Evolutionary conservation across 2,797 vertebrate genomes (phyloP).

Genomic region (Pseudopleuronectes americanus): DNA sequence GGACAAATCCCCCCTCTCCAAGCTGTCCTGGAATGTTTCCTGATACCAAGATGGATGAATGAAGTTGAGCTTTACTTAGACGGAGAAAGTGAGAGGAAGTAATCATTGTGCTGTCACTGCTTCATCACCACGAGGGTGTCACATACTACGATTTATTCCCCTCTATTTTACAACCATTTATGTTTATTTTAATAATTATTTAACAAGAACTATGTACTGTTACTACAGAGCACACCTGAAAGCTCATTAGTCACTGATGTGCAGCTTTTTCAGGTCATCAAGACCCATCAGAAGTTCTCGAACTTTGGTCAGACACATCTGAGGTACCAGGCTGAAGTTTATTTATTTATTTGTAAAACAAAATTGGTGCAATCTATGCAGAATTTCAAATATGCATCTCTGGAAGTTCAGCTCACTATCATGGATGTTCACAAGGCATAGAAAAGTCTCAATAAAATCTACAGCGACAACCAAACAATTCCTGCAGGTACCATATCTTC

Average conservation of each 20-base stretch:
- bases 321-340: no score
- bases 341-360: no score
- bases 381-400: no score
- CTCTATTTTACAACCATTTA: no score
- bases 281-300: no score
- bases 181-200: background rate
- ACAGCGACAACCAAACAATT: no score
- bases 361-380: no score
- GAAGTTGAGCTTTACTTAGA: conserved; percentile 16
- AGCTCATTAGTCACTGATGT: background rate
- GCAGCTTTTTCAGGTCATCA: background rate
- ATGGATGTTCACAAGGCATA: no score
- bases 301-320: no score
- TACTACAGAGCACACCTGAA: background rate
- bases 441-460: no score
- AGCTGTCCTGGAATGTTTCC: conserved; percentile 53
- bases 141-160: background rate
- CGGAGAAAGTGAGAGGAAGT: conserved; percentile 26
- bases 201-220: background rate
- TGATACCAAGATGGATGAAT: conserved; percentile 27
- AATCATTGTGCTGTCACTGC: background rate
- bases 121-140: background rate
- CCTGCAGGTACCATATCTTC: no score
- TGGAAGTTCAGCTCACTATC: no score
- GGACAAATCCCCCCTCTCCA: conserved; percentile 70